These are phyloP conservation scores for Eumaeus atala DNA, from an alignment of 1,140 invertebrate genomes.

Conservation along the genomic window DNA sequence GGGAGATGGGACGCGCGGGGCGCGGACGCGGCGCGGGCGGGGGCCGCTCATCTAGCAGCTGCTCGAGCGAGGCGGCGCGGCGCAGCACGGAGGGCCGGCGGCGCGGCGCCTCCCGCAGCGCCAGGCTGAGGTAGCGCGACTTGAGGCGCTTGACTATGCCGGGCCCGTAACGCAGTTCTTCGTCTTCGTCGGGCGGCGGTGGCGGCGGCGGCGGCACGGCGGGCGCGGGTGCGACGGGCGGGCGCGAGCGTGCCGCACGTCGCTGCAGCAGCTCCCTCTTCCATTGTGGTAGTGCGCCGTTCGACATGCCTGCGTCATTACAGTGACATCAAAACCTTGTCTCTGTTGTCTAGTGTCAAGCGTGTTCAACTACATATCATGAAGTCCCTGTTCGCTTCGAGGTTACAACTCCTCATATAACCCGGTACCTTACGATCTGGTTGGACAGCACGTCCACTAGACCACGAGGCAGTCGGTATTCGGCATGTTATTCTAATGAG, in stretches of 20 bases:
- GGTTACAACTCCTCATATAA: no score
- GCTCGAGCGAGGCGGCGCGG: conserved; percentile 88
- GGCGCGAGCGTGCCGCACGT: conserved; percentile 55
- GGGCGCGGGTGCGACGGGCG: conserved; percentile 26
- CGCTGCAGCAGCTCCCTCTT: conserved; percentile 83
- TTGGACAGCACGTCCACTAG: no score
- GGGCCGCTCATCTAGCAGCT: conserved; percentile 82
- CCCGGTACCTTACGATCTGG: no score
- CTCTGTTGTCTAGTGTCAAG: no score
- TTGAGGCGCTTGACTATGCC: conserved; percentile 92
- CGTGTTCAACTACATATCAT: no score
- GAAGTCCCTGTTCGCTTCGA: no score
- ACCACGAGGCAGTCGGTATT: no score
- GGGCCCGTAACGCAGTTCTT: conserved; percentile 92
- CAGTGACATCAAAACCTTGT: no score
- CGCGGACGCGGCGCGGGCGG: conserved; percentile 40
- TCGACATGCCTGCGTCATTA: conserved; percentile 47
- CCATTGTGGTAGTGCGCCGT: conserved; percentile 78
- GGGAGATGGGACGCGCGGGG: conserved; percentile 50
- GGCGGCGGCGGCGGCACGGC: conserved; percentile 36
- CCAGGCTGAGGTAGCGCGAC: conserved; percentile 88
- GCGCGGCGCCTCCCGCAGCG: conserved; percentile 80
- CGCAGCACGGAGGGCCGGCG: conserved; percentile 80
- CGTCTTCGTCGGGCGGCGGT: conserved; percentile 73
- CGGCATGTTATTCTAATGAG: no score